Percentiles rank a stretch among this genome's conserved stretches.
These are phyloP conservation scores for Argopecten irradians DNA, from an alignment of 1,140 invertebrate genomes.

Conservation along the genomic window DNA sequence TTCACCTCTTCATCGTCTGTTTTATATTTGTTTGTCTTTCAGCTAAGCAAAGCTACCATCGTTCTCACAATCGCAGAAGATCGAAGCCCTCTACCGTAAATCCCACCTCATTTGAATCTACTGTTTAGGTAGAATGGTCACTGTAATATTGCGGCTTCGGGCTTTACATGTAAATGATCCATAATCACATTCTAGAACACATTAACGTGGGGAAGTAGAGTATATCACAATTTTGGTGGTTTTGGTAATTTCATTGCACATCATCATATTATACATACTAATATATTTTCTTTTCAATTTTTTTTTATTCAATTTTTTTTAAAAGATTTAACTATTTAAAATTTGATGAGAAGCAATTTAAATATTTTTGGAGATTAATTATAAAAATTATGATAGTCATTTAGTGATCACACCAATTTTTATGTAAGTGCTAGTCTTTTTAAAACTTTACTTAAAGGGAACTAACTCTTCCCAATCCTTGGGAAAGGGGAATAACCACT, in stretches of 20 bases:
- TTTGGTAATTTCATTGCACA: conserved; percentile 6
- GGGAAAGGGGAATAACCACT: neutral
- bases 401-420: neutral
- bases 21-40: conserved; percentile 31
- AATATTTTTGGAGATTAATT: neutral
- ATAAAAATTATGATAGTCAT: neutral
- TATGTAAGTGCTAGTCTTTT: neutral
- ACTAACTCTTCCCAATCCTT: neutral
- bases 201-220: neutral
- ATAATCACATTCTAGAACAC: neutral
- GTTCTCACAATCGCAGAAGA: conserved; percentile 32
- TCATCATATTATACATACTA: conserved; percentile 13
- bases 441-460: neutral
- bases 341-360: neutral
- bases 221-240: conserved; percentile 25
- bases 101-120: conserved; percentile 56
- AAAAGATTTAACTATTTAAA: neutral
- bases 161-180: neutral
- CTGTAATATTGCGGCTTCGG: conserved; percentile 16
- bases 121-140: conserved; percentile 54
- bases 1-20: conserved; percentile 13
- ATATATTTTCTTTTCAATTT: neutral
- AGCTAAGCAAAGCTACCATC: conserved; percentile 30
- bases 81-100: conserved; percentile 46
- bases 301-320: neutral